Base-by-base conservation (phyloP, 2,113 vertebrate genomes). In the Seriola rivoliana region DNA sequence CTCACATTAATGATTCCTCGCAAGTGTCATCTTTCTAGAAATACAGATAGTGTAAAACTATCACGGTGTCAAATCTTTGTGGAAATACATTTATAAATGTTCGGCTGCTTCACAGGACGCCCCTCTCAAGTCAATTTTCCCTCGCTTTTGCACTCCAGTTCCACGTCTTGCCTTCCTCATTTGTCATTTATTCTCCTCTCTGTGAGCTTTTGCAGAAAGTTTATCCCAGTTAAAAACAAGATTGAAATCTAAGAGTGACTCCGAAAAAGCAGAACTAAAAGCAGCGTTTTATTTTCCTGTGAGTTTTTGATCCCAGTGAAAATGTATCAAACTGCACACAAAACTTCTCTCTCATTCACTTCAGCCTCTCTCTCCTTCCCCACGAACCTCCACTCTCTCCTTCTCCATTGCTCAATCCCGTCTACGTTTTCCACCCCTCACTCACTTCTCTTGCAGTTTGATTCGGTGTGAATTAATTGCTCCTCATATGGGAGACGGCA, bases 391-490 rank as follows among this genome's bases (percentile, higher is more conserved):
- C 42, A 11, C 65, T 67, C 38, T 71, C n/a, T 54, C 59, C 25
- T 50, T 36, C 64, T 32, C 66, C 42, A 12, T 59, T 58, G 17
- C 71, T 71, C 66, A 4, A 40, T 63, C 78, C 57, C 60, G 14
- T 63, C 36, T 17, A 74, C 63, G 67, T 64, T 75, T 80, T 72
- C 70, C 84, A 71, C 57, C 67, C 70, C 25, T 74, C 74, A 14
- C 85, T 91, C 80, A 71, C 78, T 80, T 89, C 91, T 82, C 80
- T 79, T 86, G 86, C 90, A 89, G 85, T 95, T 95, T 93, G 93
- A 95, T 94, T 94, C 90, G 38, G 87, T 92, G 90, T 93, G 93
- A 95, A 95, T 95, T 94, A 95, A 95, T 95, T 95, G 95, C 94
- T 95, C 92, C 95, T 95, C 94, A 94, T 95, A 94, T 94, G 93